These are phyloP conservation scores for Trematomus bernacchii DNA, from an alignment of 2,797 vertebrate genomes.

Conservation along the genomic window DNA sequence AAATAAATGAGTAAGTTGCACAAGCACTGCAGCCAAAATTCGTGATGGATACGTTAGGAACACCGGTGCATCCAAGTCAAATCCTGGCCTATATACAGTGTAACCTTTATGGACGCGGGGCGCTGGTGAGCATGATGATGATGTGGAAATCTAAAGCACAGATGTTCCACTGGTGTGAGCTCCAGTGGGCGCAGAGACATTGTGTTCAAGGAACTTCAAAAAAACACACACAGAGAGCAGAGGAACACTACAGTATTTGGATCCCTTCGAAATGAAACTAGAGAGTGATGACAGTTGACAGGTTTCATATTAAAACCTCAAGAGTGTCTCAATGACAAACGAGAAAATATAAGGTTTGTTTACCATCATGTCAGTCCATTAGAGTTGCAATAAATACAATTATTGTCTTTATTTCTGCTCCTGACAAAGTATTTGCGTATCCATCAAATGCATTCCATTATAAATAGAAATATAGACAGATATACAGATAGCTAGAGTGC, in stretches of 20 bases:
- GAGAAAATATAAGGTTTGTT: conserved; percentile 4
- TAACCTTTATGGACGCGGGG: conserved; percentile 43
- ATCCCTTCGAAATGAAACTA: conserved; percentile 25
- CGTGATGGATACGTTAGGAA: conserved; percentile 58
- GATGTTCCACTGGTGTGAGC: conserved; percentile 59
- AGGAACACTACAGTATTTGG: conserved; percentile 13
- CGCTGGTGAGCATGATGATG: conserved; percentile 44
- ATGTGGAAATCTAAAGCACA: conserved; percentile 67
- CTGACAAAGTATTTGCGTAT: neutral
- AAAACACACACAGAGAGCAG: conserved; percentile 12
- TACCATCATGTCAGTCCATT: neutral
- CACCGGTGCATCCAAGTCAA: conserved; percentile 47
- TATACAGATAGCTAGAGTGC: neutral
- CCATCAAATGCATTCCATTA: too few relatives aligned
- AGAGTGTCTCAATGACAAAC: neutral
- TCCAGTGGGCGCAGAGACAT: conserved; percentile 21
- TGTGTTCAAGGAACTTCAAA: conserved; percentile 18
- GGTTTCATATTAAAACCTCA: conserved; percentile 35
- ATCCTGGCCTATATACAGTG: conserved; percentile 43
- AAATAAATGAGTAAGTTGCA: conserved; percentile 48
- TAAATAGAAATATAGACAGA: neutral
- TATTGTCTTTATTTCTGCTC: neutral
- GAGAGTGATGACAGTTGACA: conserved; percentile 38
- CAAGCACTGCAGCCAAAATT: conserved; percentile 32
- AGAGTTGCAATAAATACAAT: neutral